A percentile compares a stretch with the other conserved stretches of the same genome.
These are phyloP conservation scores for Fistularia tabacaria DNA, from an alignment of 2,797 vertebrate species.

Conservation along the genomic window DNA sequence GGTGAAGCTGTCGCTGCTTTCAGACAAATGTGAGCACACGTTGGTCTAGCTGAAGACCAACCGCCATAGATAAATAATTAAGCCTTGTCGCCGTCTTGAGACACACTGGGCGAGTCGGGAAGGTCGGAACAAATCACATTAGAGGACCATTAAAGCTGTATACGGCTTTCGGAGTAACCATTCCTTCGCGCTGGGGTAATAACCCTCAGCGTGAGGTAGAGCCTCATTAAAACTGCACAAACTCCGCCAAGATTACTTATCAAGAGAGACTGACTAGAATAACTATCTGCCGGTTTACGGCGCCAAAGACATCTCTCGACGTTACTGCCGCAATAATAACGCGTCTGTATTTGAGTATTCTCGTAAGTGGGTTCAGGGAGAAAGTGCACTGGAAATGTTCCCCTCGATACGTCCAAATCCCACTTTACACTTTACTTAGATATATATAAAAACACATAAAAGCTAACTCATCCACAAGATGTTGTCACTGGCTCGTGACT, in stretches of 20 bases:
- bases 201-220: slow-evolving; percentile 39
- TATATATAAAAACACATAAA: too few species aligned
- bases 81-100: slow-evolving; percentile 62
- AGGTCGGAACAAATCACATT: slow-evolving; percentile 69
- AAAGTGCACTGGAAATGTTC: too few species aligned
- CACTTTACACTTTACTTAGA: too few species aligned
- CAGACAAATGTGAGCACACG: not conserved
- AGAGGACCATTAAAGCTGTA: slow-evolving; percentile 59
- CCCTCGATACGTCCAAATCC: too few species aligned
- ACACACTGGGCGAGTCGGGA: slow-evolving; percentile 54
- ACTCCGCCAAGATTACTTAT: slow-evolving; percentile 49
- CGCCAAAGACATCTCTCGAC: slow-evolving; percentile 15
- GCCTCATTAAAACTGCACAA: slow-evolving; percentile 56
- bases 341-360: slow-evolving; percentile 9
- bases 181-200: slow-evolving; percentile 43
- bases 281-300: slow-evolving; percentile 26
- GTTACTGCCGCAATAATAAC: slow-evolving; percentile 22
- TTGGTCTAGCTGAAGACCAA: slow-evolving; percentile 42
- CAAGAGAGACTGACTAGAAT: slow-evolving; percentile 30
- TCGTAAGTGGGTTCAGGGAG: not conserved
- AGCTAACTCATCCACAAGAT: too few species aligned
- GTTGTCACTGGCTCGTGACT: too few species aligned
- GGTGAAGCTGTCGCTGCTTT: slow-evolving; percentile 23
- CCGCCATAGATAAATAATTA: slow-evolving; percentile 65
- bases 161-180: slow-evolving; percentile 44